Evolutionary conservation across 2,113 vertebrate species (phyloP).

Genomic region (Zosterops pallidus): DNA sequence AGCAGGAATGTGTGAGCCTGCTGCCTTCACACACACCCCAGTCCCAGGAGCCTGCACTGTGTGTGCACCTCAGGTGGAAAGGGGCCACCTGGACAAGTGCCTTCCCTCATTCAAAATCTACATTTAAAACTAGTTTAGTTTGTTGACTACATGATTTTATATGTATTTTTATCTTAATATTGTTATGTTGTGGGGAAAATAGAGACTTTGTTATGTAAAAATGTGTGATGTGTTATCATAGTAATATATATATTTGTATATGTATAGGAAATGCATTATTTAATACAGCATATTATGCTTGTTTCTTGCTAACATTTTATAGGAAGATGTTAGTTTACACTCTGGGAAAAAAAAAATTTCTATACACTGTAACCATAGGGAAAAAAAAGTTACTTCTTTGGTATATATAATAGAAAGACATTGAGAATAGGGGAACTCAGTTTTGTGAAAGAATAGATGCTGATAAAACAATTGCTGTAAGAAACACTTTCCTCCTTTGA

Average conservation of each 20-base stretch:
- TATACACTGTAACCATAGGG: conserved; percentile 62
- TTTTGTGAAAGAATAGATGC: not conserved
- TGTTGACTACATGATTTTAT: conserved; percentile 52
- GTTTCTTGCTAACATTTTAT: conserved; percentile 63
- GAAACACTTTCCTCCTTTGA: not conserved
- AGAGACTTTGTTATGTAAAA: conserved; percentile 66
- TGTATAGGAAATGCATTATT: conserved; percentile 70
- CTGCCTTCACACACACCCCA: not conserved
- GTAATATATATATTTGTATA: conserved; percentile 80
- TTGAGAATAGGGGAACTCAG: not conserved
- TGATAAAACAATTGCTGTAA: not conserved
- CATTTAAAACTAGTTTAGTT: not conserved
- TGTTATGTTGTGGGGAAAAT: conserved; percentile 65
- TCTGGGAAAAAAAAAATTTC: conserved; percentile 75
- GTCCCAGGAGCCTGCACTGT: not conserved
- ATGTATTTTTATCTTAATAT: conserved; percentile 69
- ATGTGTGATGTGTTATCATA: conserved; percentile 70
- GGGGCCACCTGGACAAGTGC: not conserved
- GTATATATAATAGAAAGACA: not conserved
- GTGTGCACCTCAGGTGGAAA: not conserved
- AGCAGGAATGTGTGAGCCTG: not conserved
- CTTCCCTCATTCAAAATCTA: not conserved
- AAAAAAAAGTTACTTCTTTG: not conserved
- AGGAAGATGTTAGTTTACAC: conserved; percentile 71
- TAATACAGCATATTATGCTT: conserved; percentile 71